phyloP scores from a whole-genome alignment of 2,888 invertebrate species.

The Erebia aethiops region DNA sequence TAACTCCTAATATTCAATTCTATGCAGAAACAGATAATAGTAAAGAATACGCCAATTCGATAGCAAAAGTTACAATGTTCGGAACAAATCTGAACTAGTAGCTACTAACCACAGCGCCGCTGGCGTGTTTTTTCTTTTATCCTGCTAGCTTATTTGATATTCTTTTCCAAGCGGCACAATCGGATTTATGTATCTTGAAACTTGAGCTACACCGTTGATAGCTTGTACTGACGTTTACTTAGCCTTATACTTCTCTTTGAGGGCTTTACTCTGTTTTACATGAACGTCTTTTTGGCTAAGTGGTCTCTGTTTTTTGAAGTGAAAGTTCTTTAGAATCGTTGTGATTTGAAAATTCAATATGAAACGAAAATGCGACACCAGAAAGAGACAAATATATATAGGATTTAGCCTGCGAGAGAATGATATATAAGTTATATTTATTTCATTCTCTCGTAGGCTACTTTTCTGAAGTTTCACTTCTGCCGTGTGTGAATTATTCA shows the following conservation, averaged over 20 bases:
- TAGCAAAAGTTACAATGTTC: not conserved
- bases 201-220: slow-evolving; percentile 36
- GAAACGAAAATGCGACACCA: no score
- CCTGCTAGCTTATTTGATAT: slow-evolving; percentile 47
- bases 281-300: not conserved
- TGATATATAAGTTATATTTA: no score
- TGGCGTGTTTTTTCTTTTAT: slow-evolving; percentile 24
- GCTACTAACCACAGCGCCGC: slow-evolving; percentile 27
- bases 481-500: no score
- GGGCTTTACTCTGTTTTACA: not conserved
- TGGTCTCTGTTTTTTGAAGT: not conserved
- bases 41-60: not conserved
- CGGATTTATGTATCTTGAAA: slow-evolving; percentile 55
- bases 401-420: no score
- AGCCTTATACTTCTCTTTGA: not conserved
- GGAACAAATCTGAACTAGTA: not conserved
- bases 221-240: slow-evolving; percentile 26
- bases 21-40: not conserved
- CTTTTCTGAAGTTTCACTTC: no score
- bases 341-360: no score
- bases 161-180: slow-evolving; percentile 56
- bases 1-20: no score
- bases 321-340: no score
- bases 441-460: no score
- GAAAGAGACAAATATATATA: no score